Base-by-base conservation (phyloP, 2,113 vertebrate species). In the Chamaea fasciata region DNA sequence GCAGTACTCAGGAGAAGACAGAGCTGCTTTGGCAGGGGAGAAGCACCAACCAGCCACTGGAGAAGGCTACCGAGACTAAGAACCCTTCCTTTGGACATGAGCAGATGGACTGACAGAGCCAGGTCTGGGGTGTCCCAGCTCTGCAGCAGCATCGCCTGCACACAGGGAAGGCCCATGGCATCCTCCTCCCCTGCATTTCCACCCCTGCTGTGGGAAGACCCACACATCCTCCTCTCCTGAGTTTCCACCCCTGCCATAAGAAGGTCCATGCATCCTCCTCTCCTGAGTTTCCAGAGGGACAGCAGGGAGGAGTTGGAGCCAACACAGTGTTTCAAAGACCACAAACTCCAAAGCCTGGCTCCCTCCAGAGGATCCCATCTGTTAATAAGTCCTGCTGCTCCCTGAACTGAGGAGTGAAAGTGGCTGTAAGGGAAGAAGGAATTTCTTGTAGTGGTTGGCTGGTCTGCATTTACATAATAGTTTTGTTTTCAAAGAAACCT, bases 91-190 rank as follows among this genome's bases (percentile, higher is more conserved):
- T 44, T 41, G 49, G 35, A 13, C 1, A 4, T 6, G 20, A 27
- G 6, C 0, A 3, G n/a, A 11, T 0, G 0, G 41, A 33, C 30
- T 73, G 37, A 12, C 1, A 19, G 41, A 70, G 10, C 23, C 44
- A 57, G 69, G 3, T 6, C 13, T 27, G 30, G 15, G 13, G 20
- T 7, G 9, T 26, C 46, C 35, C 55, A 63, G 53, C 15, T 33
- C 41, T 4, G 1, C 53, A n/a, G 39, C 19, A 67, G 8, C 47
- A 30, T 26, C 0, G 0, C 10, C 44, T 28, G 37, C 35, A 24
- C 0, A 1, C 13, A 1, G 1, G 26, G 19, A 81, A 35, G 44
- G n/a, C 12, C 5, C 47, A 11, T 5, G 21, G 17, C 31, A 28
- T 44, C 78, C 18, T 84, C 11, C 19, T 7, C 35, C 39, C 28